phyloP scores from a whole-genome alignment of 2,113 vertebrate species.

The Falco punctatus region DNA sequence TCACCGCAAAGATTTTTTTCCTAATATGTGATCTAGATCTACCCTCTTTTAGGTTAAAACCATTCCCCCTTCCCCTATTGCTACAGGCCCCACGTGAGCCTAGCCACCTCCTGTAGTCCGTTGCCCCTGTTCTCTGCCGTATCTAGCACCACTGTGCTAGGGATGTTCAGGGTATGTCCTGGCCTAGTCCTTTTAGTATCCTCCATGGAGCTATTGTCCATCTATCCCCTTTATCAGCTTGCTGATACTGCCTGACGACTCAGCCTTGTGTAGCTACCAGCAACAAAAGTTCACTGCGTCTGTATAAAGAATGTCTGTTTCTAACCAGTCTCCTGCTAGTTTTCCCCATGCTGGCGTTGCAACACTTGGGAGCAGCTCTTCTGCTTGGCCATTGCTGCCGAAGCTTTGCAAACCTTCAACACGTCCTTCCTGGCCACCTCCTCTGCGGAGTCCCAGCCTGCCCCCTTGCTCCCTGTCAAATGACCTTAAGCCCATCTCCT shows the following conservation, averaged over 20 bases:
- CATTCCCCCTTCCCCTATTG: too few species aligned
- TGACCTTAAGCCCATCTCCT: neutral
- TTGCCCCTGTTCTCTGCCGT: neutral
- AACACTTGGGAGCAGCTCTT: neutral
- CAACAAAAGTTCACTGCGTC: neutral
- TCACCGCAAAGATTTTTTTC: too few species aligned
- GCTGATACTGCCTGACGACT: neutral
- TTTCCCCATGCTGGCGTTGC: neutral
- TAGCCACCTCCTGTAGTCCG: neutral
- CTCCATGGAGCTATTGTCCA: neutral
- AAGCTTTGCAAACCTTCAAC: neutral
- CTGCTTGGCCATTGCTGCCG: neutral
- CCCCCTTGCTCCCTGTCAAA: neutral
- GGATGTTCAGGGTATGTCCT: neutral
- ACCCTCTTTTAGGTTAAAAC: too few species aligned
- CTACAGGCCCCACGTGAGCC: neutral
- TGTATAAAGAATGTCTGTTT: neutral
- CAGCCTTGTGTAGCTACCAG: neutral
- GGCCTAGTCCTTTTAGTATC: neutral
- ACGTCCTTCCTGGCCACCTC: rapidly evolving
- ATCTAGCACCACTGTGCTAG: neutral
- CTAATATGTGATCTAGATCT: too few species aligned
- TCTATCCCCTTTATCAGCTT: neutral
- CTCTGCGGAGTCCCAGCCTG: neutral
- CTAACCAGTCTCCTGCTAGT: neutral